Percentiles rank a stretch among this genome's conserved stretches.
These are phyloP conservation scores for Hartigia nigra DNA, from an alignment of 2,888 invertebrate genomes.

Conservation along the genomic window DNA sequence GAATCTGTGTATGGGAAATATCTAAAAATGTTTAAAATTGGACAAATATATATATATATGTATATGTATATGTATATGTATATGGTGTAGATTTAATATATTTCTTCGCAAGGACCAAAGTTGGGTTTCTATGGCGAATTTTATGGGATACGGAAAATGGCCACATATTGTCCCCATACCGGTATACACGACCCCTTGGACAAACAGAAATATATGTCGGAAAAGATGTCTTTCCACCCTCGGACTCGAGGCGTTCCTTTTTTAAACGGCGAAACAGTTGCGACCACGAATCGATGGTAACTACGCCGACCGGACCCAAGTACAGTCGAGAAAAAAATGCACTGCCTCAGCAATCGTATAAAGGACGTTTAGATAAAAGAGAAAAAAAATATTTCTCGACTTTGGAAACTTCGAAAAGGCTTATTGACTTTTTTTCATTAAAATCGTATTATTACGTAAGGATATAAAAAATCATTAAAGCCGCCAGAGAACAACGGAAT, in stretches of 20 bases:
- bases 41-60: no score
- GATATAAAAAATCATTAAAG: constrained; percentile 4
- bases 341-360: neutral
- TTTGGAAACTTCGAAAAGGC: neutral
- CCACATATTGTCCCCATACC: constrained; percentile 48
- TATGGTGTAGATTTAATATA: neutral
- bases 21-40: neutral
- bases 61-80: no score
- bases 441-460: constrained; percentile 13
- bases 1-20: neutral
- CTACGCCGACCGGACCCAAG: constrained; percentile 61
- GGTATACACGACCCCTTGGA: constrained; percentile 55
- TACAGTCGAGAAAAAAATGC: constrained; percentile 54
- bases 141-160: constrained; percentile 44
- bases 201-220: constrained; percentile 62
- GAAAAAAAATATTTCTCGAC: neutral
- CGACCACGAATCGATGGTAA: constrained; percentile 66
- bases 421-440: neutral
- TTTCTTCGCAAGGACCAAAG: neutral
- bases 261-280: constrained; percentile 64
- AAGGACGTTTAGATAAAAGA: neutral
- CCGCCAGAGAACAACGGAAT: constrained; percentile 31
- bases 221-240: constrained; percentile 59
- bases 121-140: neutral
- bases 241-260: constrained; percentile 58